Evolutionary conservation across 2,797 vertebrate genomes (phyloP).

Genomic region (Brachymystax lenok): DNA sequence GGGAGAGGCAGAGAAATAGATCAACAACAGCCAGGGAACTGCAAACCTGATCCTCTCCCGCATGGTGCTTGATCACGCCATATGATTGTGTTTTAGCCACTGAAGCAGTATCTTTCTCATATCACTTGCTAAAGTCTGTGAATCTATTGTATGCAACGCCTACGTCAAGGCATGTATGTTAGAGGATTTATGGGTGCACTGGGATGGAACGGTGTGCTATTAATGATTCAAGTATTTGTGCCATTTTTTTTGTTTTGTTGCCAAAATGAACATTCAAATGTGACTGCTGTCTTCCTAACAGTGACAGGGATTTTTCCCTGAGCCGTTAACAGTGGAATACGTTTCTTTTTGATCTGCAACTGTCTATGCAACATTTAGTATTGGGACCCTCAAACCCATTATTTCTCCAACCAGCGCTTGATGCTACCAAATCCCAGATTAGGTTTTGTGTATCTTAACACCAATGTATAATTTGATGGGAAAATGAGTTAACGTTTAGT

Average conservation of each 20-base stretch:
- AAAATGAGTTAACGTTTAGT: conserved; percentile 72
- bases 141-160: not conserved
- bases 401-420: conserved; percentile 54
- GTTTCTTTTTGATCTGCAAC: conserved; percentile 20
- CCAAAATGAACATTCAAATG: not conserved
- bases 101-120: not conserved
- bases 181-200: not conserved
- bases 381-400: conserved; percentile 50
- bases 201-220: too few species aligned
- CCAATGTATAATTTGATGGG: conserved; percentile 67
- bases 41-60: conserved; percentile 5
- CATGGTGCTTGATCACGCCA: not conserved
- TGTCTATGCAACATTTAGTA: conserved; percentile 35
- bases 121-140: not conserved
- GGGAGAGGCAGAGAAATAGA: conserved; percentile 22
- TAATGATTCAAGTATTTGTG: too few species aligned
- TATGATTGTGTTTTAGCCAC: not conserved
- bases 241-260: too few species aligned
- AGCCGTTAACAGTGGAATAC: conserved; percentile 36
- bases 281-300: not conserved
- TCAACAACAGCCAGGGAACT: conserved; percentile 28
- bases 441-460: conserved; percentile 67
- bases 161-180: not conserved
- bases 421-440: conserved; percentile 51
- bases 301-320: not conserved